A percentile compares a stretch with the other conserved stretches of the same genome.
These are phyloP conservation scores for Catharus ustulatus DNA, from an alignment of 2,797 vertebrate species.

Conservation along the genomic window DNA sequence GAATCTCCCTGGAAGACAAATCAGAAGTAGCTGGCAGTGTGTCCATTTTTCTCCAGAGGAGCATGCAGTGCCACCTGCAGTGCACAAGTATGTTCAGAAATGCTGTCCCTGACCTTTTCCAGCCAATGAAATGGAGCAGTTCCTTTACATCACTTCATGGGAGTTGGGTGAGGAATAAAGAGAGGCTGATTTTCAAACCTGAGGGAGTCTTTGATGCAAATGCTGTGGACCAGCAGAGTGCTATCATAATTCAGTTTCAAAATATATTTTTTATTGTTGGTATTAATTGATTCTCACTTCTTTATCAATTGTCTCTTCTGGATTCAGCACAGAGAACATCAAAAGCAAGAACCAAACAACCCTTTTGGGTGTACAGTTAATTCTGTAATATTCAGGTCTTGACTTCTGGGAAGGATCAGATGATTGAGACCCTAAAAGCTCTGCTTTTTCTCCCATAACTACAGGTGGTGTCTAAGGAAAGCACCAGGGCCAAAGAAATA, in stretches of 20 bases:
- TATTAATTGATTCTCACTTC: not conserved
- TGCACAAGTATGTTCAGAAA: not conserved
- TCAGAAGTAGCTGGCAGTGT: not conserved
- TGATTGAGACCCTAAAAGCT: not conserved
- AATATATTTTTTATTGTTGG: not conserved
- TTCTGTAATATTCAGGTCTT: not conserved
- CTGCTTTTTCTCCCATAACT: not conserved
- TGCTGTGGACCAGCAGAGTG: not conserved
- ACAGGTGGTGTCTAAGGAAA: not conserved
- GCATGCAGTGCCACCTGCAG: not conserved
- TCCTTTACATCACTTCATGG: not conserved
- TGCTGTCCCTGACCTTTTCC: not conserved
- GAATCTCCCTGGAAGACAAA: not conserved
- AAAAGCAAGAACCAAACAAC: not conserved
- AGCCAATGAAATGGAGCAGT: not conserved
- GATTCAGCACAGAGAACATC: not conserved
- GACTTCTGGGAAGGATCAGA: not conserved
- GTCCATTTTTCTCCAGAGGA: not conserved
- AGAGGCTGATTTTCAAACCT: not conserved
- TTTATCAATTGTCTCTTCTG: not conserved
- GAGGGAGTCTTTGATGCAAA: not conserved
- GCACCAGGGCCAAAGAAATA: not conserved
- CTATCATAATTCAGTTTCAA: not conserved
- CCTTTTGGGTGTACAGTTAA: not conserved
- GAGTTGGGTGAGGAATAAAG: not conserved